Conservation (phyloP, 1,140 invertebrate species). For the Zaprionus africanus region DNA sequence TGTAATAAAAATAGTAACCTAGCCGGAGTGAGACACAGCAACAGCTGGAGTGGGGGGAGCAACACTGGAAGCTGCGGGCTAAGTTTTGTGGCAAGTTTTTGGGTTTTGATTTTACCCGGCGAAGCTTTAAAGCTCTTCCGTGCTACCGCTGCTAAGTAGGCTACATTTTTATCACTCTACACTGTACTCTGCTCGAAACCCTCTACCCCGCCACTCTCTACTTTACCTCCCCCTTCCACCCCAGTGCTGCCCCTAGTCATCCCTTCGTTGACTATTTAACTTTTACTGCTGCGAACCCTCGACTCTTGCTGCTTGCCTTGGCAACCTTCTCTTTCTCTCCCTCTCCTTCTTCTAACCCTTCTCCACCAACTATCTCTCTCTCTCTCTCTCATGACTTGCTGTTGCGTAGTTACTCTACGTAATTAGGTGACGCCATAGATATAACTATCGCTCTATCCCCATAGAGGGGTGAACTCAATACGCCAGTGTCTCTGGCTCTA, state of each 20-base stretch:
- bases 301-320: neutral
- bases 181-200: neutral
- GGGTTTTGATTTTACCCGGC: neutral
- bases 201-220: too few species aligned
- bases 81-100: neutral
- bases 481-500: neutral
- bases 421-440: constrained; percentile 3
- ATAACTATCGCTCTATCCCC: neutral
- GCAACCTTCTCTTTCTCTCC: neutral
- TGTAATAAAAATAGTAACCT: constrained; percentile 1
- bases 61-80: constrained; percentile 9
- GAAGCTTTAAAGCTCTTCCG: constrained; percentile 32
- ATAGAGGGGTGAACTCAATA: neutral
- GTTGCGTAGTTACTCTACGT: constrained; percentile 7
- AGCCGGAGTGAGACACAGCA: neutral
- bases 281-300: constrained; percentile 8
- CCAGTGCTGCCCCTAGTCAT: neutral
- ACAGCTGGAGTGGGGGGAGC: neutral
- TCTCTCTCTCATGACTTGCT: neutral
- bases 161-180: constrained; percentile 10
- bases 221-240: too few species aligned
- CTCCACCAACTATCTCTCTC: neutral
- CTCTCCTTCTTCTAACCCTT: neutral
- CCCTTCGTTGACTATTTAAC: constrained; percentile 5
- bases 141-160: constrained; percentile 27